Evolutionary conservation across 2,113 vertebrate genomes (phyloP), one percentile per base, ranked within the genome.

Genomic region (Phylloscopus trochilus): DNA sequence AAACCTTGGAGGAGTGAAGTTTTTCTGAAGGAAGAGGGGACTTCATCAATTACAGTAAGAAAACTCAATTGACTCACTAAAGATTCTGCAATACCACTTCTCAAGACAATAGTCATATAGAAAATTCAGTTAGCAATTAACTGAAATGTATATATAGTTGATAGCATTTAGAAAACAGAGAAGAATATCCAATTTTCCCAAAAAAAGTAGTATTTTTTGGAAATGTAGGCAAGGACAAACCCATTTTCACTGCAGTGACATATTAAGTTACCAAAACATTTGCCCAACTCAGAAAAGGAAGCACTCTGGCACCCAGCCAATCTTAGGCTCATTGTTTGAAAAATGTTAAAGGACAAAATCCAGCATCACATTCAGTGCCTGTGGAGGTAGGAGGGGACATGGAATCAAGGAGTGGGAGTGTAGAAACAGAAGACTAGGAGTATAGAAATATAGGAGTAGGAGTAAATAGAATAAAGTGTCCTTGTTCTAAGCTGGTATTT

Each of bases 311-410:
- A 60, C 5, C 11, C 17, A 75, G 31, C 67, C 67, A 68, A 7
- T 58, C 12, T 76, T 73, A 64, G 51, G 35, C 11, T 89, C 15
- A 33, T 70, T 77, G 62, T 87, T 62, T 84, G 41, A 83, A 92
- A 91, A 85, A 62, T 51, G 26, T 62, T 76, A n/a, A 92, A 92
- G 47, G n/a, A 69, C 21, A 86, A 94, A 92, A 90, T 90, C 46
- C 53, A 92, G 24, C 72, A 83, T 43, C 60, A 35, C 8, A 67
- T 30, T 90, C 53, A 46, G n/a, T 67, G 43, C 27, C 17, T 59
- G n/a, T 55, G 44, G 39, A 83, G 74, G 70, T 51, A 73, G 55
- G 23, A 78, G 47, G 15, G 21, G n/a, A 44, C 37, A 67, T 59
- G 28, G 63, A 91, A 86, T 62, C 52, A 74, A 63, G 51, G 39